Base-by-base conservation (phyloP, 2,888 invertebrate species). In the Microctonus hyperodae region DNA sequence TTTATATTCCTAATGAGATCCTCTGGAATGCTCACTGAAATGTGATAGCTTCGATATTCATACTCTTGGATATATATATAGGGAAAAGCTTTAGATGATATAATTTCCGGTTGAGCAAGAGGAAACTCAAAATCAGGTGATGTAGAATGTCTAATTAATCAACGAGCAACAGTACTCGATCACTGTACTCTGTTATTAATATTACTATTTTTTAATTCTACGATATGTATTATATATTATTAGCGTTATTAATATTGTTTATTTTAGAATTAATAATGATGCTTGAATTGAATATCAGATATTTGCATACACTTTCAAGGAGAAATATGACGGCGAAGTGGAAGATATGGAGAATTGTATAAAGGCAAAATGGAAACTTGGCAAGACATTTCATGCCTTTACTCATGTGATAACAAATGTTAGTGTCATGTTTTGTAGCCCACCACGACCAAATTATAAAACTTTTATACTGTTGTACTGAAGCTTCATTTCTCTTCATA, bases 361-460 rank as follows among this genome's bases (percentile, higher is more conserved):
- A 16, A 7, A 13, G 60, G 51, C 37, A 23, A 59, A 65, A 69
- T 67, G 62, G 69, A 70, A 74, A 75, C 64, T 74, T 74, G 72
- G 58, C 25, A 57, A 65, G 71, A 73, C 71, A 70, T 73, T 71
- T 72, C 73, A 69, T 72, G 62, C 70, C 60, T 28, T 25, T 44
- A 69, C 1, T 0, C n/a, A n/a, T 37, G n/a, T 67, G 71, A 75
- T 74, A 76, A 75, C 74, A 70, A 75, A 76, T 70, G 74, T 72
- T 73, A 72, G 28, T 62, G 68, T 59, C 65, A 62, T 51, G 53
- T 56, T 31, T n/a, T 28, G 40, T 50, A 16, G 55, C 16, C 33
- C 53, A 50, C 16, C 40, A 35, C 58, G 64, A 68, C 64, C 65
- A 59, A 74, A 71, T 73, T 72, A 72, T 68, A 35, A 56, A 64